Evolutionary conservation across 2,113 vertebrate species (phyloP).

Genomic region (Corythornis cristatus): DNA sequence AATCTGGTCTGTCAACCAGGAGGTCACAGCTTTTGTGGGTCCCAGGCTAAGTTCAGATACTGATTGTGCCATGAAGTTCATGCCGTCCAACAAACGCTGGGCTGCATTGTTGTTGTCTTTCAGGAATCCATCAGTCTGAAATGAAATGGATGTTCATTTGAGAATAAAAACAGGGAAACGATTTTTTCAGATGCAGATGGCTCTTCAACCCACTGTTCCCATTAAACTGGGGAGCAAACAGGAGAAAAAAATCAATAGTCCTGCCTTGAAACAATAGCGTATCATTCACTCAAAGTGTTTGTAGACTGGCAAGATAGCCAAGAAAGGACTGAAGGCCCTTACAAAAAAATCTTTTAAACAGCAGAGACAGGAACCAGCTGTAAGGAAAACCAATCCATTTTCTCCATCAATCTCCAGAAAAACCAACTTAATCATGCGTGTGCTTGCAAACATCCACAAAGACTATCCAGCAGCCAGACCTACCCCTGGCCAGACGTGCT

Average conservation of each 20-base stretch:
- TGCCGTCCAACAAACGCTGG: slow-evolving; percentile 94
- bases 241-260: not conserved
- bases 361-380: not conserved
- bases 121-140: slow-evolving; percentile 91
- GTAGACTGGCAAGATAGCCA: not conserved
- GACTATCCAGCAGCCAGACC: slow-evolving; percentile 44
- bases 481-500: slow-evolving; percentile 98
- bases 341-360: not conserved
- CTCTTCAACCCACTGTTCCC: not conserved
- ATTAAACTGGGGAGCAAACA: not conserved
- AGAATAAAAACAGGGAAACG: not conserved
- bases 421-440: not conserved
- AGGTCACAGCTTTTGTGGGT: slow-evolving; percentile 95
- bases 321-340: not conserved
- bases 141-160: not conserved
- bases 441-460: not conserved
- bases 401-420: not conserved
- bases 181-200: not conserved
- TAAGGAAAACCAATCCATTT: not conserved
- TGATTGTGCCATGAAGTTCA: slow-evolving; percentile 97
- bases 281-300: not conserved
- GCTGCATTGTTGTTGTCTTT: slow-evolving; percentile 99
- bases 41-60: slow-evolving; percentile 96
- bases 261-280: not conserved
- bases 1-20: slow-evolving; percentile 99